phyloP scores from a whole-genome alignment of 92 coral and sea anemone genomes.

The Bergia sp. region DNA sequence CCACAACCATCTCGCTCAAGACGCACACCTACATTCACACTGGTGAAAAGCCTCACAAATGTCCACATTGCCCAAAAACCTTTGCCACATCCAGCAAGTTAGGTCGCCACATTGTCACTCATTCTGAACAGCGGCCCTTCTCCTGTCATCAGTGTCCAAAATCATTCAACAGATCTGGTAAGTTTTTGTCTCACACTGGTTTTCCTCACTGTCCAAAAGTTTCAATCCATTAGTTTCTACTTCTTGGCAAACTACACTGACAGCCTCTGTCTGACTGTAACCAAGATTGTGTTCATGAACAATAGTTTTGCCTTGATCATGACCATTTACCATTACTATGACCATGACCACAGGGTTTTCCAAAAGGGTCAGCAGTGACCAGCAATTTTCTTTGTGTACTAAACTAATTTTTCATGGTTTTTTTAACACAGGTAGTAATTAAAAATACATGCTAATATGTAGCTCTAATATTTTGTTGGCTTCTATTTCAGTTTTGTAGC shows the following conservation, averaged over 20 bases:
- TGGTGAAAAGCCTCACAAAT: slow-evolving; percentile 98
- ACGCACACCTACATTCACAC: slow-evolving; percentile 99
- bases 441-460: not conserved
- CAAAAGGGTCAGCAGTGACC: too few relatives aligned
- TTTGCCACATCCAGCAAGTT: slow-evolving; percentile 99
- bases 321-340: not conserved
- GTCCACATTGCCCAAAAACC: slow-evolving; percentile 98
- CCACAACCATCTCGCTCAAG: slow-evolving; percentile 97
- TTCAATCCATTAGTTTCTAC: not conserved
- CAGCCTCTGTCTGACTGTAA: not conserved
- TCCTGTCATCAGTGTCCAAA: slow-evolving; percentile 94
- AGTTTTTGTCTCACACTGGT: not conserved
- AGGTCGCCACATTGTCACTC: slow-evolving; percentile 98
- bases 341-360: not conserved
- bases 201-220: not conserved
- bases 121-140: slow-evolving; percentile 96
- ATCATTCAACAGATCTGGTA: slow-evolving; percentile 99
- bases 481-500: slow-evolving; percentile 9
- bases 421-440: not conserved
- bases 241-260: not conserved
- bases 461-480: slow-evolving; percentile 5
- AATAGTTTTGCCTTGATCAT: not conserved
- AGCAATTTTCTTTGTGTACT: too few relatives aligned
- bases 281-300: not conserved
- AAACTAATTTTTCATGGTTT: not conserved